A percentile compares a stretch with the other conserved stretches of the same genome.
Conservation (phyloP, 2,797 vertebrate genomes). For the Enteromius argenteus region DNA sequence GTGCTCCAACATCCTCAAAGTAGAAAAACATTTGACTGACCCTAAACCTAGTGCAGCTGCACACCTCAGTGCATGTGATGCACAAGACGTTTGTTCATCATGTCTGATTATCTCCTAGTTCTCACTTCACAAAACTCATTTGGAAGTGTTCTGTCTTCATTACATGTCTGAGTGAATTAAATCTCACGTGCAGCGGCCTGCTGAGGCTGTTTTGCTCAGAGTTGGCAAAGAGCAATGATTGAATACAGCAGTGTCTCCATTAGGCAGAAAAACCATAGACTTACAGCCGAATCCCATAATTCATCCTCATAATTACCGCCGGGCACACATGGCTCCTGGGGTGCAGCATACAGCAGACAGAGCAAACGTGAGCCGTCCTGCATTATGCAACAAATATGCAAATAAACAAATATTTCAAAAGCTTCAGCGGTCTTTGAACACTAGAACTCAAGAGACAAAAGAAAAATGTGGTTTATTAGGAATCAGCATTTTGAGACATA, state of each 20-base stretch:
- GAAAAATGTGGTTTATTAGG: conserved; percentile 70
- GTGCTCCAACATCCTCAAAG: not conserved
- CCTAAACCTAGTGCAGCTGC: not conserved
- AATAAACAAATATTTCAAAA: conserved; percentile 28
- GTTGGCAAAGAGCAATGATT: conserved; percentile 32
- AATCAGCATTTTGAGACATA: conserved; percentile 41
- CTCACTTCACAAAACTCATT: conserved; percentile 25
- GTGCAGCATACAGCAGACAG: conserved; percentile 39
- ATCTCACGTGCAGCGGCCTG: conserved; percentile 28
- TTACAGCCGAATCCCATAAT: conserved; percentile 37
- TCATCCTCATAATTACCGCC: conserved; percentile 55
- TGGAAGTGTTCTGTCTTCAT: conserved; percentile 27
- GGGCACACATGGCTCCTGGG: conserved; percentile 39
- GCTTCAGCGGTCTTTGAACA: not conserved
- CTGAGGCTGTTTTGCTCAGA: conserved; percentile 40
- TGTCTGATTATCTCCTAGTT: not conserved
- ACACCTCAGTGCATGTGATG: not conserved
- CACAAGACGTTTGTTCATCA: not conserved
- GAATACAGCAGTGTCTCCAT: conserved; percentile 38
- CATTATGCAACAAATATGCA: conserved; percentile 13
- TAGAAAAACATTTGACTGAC: not conserved
- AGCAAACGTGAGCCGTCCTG: conserved; percentile 11
- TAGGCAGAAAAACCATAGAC: conserved; percentile 41
- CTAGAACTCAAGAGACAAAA: not conserved
- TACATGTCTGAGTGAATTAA: conserved; percentile 13